These are phyloP conservation scores for Lordiphosa collinella DNA, from an alignment of 1,140 invertebrate genomes.

Conservation along the genomic window DNA sequence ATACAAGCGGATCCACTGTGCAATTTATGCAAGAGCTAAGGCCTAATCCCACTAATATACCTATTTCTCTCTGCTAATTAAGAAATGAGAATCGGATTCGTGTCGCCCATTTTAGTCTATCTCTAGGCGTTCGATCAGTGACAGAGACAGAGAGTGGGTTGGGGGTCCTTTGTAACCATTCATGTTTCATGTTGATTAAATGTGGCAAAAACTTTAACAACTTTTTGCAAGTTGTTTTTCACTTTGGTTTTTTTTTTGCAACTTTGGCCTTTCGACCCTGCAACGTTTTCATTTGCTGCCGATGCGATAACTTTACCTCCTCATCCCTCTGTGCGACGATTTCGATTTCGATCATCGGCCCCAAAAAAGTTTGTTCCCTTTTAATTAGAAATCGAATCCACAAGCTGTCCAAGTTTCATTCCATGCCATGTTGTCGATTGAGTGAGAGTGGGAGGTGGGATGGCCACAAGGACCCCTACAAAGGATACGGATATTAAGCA, in stretches of 20 bases:
- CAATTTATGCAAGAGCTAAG: no score
- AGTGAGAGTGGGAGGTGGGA: not conserved
- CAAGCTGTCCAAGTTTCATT: slow-evolving; percentile 52
- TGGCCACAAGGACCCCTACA: no score
- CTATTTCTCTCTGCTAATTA: no score
- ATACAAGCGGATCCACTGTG: no score
- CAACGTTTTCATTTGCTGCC: slow-evolving; percentile 43
- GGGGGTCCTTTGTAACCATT: slow-evolving; percentile 36
- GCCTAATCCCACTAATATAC: no score
- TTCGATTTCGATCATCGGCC: slow-evolving; percentile 59
- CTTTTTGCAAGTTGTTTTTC: slow-evolving; percentile 2
- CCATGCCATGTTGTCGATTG: slow-evolving; percentile 10
- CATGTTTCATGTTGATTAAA: slow-evolving; percentile 72
- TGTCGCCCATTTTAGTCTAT: not conserved
- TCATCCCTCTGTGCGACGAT: slow-evolving; percentile 35
- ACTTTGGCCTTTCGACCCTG: slow-evolving; percentile 1
- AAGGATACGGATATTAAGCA: no score
- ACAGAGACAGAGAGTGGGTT: no score
- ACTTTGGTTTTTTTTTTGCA: slow-evolving; percentile 14
- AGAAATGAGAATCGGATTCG: no score
- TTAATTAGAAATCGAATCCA: slow-evolving; percentile 68
- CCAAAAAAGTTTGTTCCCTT: slow-evolving; percentile 57
- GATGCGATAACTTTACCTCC: slow-evolving; percentile 34
- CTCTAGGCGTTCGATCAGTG: no score
- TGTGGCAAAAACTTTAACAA: slow-evolving; percentile 30